Evolutionary conservation across 1,140 invertebrate species (phyloP), one percentile per base, ranked within the genome.

Genomic region (Hyles euphorbiae): DNA sequence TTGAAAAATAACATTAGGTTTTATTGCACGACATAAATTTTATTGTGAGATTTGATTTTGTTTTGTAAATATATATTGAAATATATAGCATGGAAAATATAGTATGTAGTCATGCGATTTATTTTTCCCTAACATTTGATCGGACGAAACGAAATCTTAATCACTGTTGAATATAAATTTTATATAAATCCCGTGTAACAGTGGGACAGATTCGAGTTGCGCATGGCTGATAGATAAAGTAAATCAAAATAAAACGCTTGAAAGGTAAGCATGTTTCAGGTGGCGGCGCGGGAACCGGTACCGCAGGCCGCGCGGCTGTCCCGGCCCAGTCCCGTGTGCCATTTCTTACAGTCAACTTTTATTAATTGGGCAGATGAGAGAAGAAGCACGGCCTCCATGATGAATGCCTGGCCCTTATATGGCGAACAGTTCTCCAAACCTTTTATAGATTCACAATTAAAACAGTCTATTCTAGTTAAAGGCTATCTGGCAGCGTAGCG

Each of bases 381-480:
- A 40, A 40, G 36, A 85, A 78, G 75, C 81, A 74, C 75, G 74
- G 79, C 75, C 73, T 74, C 80, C 78, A 84, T 85, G 83, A 88
- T 84, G 85, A 88, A 87, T 86, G 80, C 80, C 66, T 83, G 68
- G 53, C 45, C 85, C 85, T 65, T 88, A 85, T 88, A 88, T 61
- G 82, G 85, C 55, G 64, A 76, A 56, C 79, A 72, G 76, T 85
- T 83, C 77, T 81, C 82, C 76, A 87, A 88, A 87, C 85, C 83
- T 88, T 87, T 88, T 87, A 87, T 88, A 88, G 81, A 87, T 88
- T 88, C 85, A 84, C 82, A 88, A 88, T 88, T 88, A 88, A 88
- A 87, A 88, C 76, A 81, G 83, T 88, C 82, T 87, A 88, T 88
- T 85, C 85, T 83, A 81, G 76, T 83, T 84, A 87, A 87, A 86